phyloP scores from a whole-genome alignment of 2,888 invertebrate species.

The Aphidius colemani region DNA sequence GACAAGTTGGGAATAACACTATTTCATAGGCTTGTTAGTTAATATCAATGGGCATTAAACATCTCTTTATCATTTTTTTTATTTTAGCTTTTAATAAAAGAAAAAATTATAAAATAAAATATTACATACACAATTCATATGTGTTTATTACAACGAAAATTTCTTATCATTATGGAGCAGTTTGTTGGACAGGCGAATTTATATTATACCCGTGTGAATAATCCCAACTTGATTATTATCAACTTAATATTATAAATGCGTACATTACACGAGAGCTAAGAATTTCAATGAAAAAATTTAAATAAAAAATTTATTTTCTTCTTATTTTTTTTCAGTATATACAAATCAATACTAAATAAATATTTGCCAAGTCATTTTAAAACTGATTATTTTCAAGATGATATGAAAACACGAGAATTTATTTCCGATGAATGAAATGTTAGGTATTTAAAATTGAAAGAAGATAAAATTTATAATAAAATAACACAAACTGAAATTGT shows the following conservation, averaged over 20 bases:
- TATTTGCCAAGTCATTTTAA: neutral
- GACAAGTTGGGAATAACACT: no score
- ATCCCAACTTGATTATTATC: slow-evolving; percentile 23
- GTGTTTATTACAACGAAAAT: slow-evolving; percentile 19
- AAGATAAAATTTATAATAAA: slow-evolving; percentile 4
- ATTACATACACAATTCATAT: neutral
- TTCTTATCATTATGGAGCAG: slow-evolving; percentile 25
- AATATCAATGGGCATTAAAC: no score
- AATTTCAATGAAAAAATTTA: no score
- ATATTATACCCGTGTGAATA: slow-evolving; percentile 27
- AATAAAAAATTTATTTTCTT: no score
- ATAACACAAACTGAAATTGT: neutral
- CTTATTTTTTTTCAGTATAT: no score
- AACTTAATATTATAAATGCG: slow-evolving; percentile 24
- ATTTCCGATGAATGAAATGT: no score
- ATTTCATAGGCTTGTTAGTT: no score
- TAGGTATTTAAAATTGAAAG: neutral
- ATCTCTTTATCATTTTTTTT: no score
- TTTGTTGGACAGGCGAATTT: slow-evolving; percentile 23
- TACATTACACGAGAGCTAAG: slow-evolving; percentile 23
- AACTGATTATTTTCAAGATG: no score
- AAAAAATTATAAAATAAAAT: no score
- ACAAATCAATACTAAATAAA: slow-evolving; percentile 1
- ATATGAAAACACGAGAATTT: no score
- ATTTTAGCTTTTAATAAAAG: no score